Evolutionary conservation across 2,113 vertebrate species (phyloP), one percentile per base, ranked within the genome.

Genomic region (Vulpes vulpes): DNA sequence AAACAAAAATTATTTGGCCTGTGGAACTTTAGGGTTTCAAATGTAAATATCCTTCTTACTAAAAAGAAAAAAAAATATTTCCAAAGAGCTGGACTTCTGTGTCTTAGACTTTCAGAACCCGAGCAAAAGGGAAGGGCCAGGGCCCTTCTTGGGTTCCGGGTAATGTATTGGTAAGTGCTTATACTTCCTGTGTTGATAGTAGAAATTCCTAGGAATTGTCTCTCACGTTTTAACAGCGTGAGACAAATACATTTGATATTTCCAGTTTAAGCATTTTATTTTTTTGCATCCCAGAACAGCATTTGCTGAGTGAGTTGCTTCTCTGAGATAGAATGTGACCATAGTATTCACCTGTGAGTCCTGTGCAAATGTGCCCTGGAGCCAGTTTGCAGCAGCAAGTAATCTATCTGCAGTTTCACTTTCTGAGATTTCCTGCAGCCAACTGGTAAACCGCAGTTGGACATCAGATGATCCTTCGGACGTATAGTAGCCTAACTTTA

Each of bases 11-110:
- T 35, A 69, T n/a, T 85, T 78, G 10, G 30, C 15, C 32, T 67
- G 25, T 43, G 30, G 38, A 90, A 80, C 11, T 55, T 93, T 53
- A 38, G 59, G 20, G 55, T 91, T 92, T 86, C 80, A 91, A 79
- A 69, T 38, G 32, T 92, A 89, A 92, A 97, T 82, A 59, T 53
- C 71, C 16, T 55, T 64, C 4, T 82, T 86, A 20, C 59, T 86
- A 49, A 82, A 86, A 79, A 62, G 32, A 11, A 92, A 90, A 92
- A 90, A 85, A 35, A n/a, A 15, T 59, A 64, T 93, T 87, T 94
- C 25, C 22, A 51, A 91, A 76, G 43, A 81, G n/a, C 43, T 93
- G 22, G 12, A 60, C 6, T 84, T 88, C 74, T 88, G 30, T 19
- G 15, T 89, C 15, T 1, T 73, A 82, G 43, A 91, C 91, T 5